Percentiles rank a stretch among this genome's conserved stretches.
phyloP scores from a whole-genome alignment of 2,888 invertebrate species.

The Hipparchia semele region DNA sequence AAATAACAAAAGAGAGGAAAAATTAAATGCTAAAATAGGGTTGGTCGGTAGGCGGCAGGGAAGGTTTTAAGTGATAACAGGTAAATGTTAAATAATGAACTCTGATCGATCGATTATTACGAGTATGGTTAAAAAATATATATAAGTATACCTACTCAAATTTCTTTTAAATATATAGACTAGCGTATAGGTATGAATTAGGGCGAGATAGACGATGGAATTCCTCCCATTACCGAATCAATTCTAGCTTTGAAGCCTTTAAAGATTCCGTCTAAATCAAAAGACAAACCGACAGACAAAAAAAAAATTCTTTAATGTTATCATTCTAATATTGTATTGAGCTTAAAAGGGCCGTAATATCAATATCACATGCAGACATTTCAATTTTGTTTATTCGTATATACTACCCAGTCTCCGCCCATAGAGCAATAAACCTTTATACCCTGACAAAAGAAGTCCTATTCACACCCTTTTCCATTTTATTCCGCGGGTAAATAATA shows the following conservation, averaged over 20 bases:
- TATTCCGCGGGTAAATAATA: constrained; percentile 19
- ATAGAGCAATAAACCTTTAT: constrained; percentile 8
- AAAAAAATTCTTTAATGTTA: too few species aligned
- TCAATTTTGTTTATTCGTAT: neutral
- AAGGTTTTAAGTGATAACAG: constrained; percentile 16
- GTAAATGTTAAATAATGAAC: constrained; percentile 4
- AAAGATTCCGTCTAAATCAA: too few species aligned
- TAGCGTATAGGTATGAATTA: too few species aligned
- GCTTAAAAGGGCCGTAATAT: too few species aligned
- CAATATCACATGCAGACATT: neutral
- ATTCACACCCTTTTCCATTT: constrained; percentile 10
- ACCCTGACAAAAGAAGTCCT: constrained; percentile 13
- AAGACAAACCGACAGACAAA: too few species aligned
- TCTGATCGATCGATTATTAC: constrained; percentile 5
- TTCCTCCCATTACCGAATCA: too few species aligned
- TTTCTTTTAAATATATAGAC: too few species aligned
- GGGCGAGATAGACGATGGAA: too few species aligned
- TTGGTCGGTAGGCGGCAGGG: constrained; percentile 22
- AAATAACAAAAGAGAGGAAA: constrained; percentile 46
- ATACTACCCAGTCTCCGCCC: neutral
- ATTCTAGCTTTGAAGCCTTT: too few species aligned
- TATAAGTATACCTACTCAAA: too few species aligned
- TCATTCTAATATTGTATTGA: too few species aligned
- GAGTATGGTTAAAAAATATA: neutral
- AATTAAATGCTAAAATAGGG: constrained; percentile 30